Conservation (phyloP, 2,797 vertebrate species). For the Acanthopagrus latus region DNA sequence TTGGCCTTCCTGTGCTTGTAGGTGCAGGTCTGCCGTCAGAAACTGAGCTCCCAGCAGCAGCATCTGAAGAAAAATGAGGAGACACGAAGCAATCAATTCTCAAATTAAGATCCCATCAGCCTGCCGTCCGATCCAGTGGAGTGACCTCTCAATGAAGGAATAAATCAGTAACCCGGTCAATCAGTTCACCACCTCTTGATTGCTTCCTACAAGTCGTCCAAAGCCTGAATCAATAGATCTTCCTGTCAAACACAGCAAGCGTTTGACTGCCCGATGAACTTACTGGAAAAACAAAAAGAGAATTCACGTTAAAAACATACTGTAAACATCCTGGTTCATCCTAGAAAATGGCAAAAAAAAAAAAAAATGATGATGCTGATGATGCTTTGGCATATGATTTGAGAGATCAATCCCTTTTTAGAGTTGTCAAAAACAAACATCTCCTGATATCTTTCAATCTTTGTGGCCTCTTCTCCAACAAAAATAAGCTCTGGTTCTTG, state of each 20-base stretch:
- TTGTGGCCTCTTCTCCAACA: too few relatives aligned
- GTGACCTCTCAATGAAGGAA: slow-evolving; percentile 50
- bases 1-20: not conserved
- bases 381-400: too few relatives aligned
- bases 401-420: not conserved
- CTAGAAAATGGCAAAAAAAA: not conserved
- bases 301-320: not conserved
- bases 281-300: not conserved
- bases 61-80: slow-evolving; percentile 6
- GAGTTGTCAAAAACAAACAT: not conserved
- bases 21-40: not conserved
- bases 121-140: slow-evolving; percentile 35
- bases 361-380: too few relatives aligned
- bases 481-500: too few relatives aligned
- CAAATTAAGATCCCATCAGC: slow-evolving; percentile 67
- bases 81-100: slow-evolving; percentile 56
- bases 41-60: slow-evolving; percentile 12
- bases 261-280: not conserved
- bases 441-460: too few relatives aligned
- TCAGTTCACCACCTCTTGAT: slow-evolving; percentile 62
- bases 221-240: slow-evolving; percentile 59
- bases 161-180: slow-evolving; percentile 59
- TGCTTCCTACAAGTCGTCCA: slow-evolving; percentile 52
- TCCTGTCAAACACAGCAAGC: slow-evolving; percentile 23
- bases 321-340: not conserved